Conservation (phyloP, 53 echinoderm and acorn worm species). For the Hippasteria phrygiana region DNA sequence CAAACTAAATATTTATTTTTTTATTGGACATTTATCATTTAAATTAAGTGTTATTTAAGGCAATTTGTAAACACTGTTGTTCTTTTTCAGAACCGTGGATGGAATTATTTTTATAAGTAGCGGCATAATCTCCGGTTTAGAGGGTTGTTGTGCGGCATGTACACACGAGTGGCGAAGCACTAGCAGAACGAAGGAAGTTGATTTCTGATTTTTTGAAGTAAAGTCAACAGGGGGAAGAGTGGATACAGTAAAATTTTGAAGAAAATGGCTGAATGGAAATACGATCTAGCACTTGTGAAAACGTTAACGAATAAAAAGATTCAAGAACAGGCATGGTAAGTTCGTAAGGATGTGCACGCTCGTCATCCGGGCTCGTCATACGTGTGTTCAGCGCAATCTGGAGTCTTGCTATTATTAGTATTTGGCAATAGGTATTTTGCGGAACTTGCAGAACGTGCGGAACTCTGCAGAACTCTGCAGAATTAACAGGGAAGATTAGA, state of each 20-base stretch:
- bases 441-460: too few species aligned
- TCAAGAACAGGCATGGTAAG: conserved; percentile 89
- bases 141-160: conserved; percentile 32
- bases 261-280: conserved; percentile 93
- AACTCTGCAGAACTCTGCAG: too few species aligned
- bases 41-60: neutral
- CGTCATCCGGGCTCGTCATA: too few species aligned
- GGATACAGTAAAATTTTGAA: neutral
- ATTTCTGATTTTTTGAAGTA: neutral
- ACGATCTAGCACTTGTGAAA: conserved; percentile 90
- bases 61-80: neutral
- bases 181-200: neutral
- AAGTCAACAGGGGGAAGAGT: neutral
- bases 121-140: neutral
- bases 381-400: too few species aligned
- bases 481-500: too few species aligned
- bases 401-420: too few species aligned
- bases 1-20: neutral
- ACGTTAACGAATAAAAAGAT: conserved; percentile 91
- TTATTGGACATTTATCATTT: neutral
- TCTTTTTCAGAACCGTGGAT: neutral
- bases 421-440: too few species aligned
- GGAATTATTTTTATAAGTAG: conserved; percentile 21
- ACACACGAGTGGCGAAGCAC: neutral
- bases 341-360: neutral